Conservation (phyloP, 2,888 invertebrate species). For the Drosophila borborema region DNA sequence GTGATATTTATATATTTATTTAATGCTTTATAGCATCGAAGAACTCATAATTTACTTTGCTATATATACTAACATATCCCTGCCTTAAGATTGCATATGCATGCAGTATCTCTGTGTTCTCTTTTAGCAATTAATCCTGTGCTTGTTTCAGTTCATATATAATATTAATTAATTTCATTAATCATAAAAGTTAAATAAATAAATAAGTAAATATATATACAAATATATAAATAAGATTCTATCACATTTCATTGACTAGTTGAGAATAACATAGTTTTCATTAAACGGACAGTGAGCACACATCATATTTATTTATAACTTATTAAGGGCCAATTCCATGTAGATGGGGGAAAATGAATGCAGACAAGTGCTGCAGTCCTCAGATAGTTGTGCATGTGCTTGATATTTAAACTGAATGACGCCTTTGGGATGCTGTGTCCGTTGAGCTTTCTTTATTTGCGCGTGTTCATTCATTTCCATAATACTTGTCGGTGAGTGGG, state of each 20-base stretch:
- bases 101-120: too few species aligned
- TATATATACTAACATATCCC: too few species aligned
- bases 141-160: too few species aligned
- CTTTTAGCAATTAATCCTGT: too few species aligned
- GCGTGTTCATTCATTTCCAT: conserved; percentile 10
- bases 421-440: conserved; percentile 47
- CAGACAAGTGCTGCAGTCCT: conserved; percentile 1
- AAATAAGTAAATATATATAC: background rate
- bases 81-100: too few species aligned
- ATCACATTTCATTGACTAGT: background rate
- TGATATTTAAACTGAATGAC: conserved; percentile 48
- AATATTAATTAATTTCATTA: background rate
- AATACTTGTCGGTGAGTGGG: conserved; percentile 7
- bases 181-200: too few species aligned
- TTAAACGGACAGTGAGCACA: background rate
- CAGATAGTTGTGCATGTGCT: conserved; percentile 18
- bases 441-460: conserved; percentile 22
- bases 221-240: background rate
- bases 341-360: conserved; percentile 17
- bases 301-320: conserved; percentile 8
- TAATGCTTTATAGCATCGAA: background rate
- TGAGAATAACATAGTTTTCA: too few species aligned
- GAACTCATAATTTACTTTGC: background rate
- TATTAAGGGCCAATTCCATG: background rate
- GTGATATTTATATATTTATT: background rate